Evolutionary conservation across 2,888 invertebrate species (phyloP).

Genomic region (Phorcus lineatus): DNA sequence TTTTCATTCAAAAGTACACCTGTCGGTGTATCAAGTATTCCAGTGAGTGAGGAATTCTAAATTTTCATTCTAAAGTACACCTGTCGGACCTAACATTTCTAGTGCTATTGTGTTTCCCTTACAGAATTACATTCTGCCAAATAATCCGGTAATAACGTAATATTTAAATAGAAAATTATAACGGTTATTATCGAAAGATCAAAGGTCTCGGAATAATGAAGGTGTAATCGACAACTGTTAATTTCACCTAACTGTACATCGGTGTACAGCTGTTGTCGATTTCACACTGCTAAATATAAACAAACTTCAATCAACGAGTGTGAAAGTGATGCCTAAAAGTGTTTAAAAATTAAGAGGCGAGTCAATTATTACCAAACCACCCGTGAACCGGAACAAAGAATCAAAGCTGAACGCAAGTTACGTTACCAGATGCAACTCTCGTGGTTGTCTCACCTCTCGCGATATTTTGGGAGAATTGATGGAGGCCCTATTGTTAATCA

Average conservation of each 20-base stretch:
- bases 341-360: neutral
- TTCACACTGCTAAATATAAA: neutral
- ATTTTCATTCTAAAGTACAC: too few relatives aligned
- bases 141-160: too few relatives aligned
- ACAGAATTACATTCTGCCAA: too few relatives aligned
- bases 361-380: neutral
- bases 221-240: neutral
- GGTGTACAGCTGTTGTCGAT: neutral
- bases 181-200: too few relatives aligned
- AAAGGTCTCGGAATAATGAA: neutral
- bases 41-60: too few relatives aligned
- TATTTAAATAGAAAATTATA: too few relatives aligned
- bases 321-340: neutral
- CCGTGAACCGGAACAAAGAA: neutral
- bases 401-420: neutral
- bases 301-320: neutral
- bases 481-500: neutral
- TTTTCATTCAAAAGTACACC: too few relatives aligned
- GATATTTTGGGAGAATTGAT: neutral
- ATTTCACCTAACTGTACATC: neutral
- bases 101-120: too few relatives aligned
- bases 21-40: too few relatives aligned
- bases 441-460: neutral
- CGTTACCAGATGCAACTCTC: neutral
- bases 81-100: too few relatives aligned